Evolutionary conservation across 2,797 vertebrate species (phyloP).

Genomic region (Periparus ater): DNA sequence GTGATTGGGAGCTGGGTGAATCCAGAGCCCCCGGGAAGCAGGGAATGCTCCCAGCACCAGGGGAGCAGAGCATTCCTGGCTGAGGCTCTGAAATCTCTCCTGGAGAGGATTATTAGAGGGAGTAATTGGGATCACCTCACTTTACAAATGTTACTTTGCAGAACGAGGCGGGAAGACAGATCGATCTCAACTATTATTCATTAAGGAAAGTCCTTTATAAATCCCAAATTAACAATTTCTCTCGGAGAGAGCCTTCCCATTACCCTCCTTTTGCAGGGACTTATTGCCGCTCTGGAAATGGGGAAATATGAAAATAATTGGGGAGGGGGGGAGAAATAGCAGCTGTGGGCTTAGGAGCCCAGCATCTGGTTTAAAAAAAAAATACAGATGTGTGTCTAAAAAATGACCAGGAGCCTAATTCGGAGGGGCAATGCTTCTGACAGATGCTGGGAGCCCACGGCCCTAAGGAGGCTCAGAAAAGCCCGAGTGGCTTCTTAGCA

Average conservation of each 20-base stretch:
- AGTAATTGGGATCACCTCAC: conserved; percentile 72
- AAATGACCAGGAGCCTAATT: conserved; percentile 30
- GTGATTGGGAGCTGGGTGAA: neutral
- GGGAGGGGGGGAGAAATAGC: conserved; percentile 30
- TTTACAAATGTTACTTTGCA: conserved; percentile 78
- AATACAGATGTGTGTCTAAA: conserved; percentile 44
- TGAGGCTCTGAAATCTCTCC: neutral
- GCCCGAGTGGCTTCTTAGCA: neutral
- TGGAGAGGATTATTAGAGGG: conserved; percentile 56
- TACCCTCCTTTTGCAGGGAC: conserved; percentile 60
- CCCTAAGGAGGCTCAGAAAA: rapidly evolving
- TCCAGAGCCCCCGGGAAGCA: rapidly evolving
- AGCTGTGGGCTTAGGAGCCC: neutral
- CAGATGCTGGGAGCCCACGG: neutral
- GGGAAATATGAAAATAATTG: conserved; percentile 68
- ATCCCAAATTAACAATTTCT: conserved; percentile 80
- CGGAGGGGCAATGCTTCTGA: neutral
- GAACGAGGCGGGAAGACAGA: conserved; percentile 74
- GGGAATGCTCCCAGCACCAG: rapidly evolving
- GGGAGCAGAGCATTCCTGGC: neutral
- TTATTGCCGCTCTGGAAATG: conserved; percentile 66
- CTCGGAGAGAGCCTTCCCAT: conserved; percentile 66
- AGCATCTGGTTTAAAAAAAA: conserved; percentile 15
- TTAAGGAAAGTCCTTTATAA: conserved; percentile 79
- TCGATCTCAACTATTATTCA: conserved; percentile 75